These are phyloP conservation scores for Lasioglossum vierecki DNA, from an alignment of 2,888 invertebrate species.

Conservation along the genomic window DNA sequence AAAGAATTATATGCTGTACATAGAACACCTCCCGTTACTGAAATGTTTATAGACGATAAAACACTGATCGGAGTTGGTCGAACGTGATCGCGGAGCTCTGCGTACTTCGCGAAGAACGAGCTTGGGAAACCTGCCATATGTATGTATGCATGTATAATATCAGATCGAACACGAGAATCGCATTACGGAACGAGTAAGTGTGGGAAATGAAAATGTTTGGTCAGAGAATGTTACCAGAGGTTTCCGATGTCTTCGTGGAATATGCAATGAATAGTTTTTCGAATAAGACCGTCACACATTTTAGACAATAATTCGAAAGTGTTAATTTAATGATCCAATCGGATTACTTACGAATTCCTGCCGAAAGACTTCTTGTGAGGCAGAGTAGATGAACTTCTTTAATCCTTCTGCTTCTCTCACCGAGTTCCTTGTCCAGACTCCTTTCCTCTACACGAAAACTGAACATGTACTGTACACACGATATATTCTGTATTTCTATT, in stretches of 20 bases:
- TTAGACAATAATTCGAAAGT: no score
- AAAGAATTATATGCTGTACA: not conserved
- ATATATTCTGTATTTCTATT: not conserved
- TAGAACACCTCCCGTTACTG: not conserved
- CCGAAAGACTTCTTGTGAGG: no score
- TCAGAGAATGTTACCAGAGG: not conserved
- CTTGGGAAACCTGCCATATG: not conserved
- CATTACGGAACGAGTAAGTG: not conserved
- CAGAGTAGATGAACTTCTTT: no score
- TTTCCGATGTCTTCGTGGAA: not conserved
- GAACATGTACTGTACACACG: not conserved
- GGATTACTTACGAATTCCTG: no score
- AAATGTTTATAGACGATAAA: not conserved
- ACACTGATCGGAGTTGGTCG: not conserved
- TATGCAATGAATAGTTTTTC: not conserved
- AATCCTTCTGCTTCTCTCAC: not conserved
- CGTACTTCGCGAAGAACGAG: not conserved
- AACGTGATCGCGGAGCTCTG: not conserved
- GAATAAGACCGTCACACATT: no score
- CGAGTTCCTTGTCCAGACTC: not conserved
- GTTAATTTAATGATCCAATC: no score
- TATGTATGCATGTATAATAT: not conserved
- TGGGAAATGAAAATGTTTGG: not conserved
- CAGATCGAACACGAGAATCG: slow-evolving; percentile 1
- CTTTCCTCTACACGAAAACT: not conserved